These are phyloP conservation scores for Notocelia uddmanniana DNA, from an alignment of 2,888 invertebrate species.

Conservation along the genomic window DNA sequence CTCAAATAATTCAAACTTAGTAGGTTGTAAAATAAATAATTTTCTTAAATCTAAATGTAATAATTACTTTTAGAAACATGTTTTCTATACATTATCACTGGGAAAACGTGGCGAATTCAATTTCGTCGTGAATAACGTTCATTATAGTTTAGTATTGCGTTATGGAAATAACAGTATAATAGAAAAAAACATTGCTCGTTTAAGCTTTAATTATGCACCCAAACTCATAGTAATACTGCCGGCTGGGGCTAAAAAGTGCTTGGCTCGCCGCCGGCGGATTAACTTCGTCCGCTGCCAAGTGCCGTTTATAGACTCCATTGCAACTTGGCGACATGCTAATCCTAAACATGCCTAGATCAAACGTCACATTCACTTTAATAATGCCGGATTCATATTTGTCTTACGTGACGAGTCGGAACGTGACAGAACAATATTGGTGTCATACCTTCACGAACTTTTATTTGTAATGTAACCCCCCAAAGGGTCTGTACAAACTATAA, in stretches of 20 bases:
- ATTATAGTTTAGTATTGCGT: constrained; percentile 43
- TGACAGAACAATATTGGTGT: too few species aligned
- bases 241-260: constrained; percentile 49
- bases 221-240: constrained; percentile 77
- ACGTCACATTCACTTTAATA: neutral
- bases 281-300: constrained; percentile 56
- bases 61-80: constrained; percentile 15
- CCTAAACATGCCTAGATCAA: neutral
- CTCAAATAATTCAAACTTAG: constrained; percentile 47
- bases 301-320: constrained; percentile 35
- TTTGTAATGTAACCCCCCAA: too few species aligned
- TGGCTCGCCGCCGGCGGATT: constrained; percentile 45
- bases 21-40: constrained; percentile 65
- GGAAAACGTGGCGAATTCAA: constrained; percentile 12
- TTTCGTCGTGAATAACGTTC: neutral
- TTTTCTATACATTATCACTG: constrained; percentile 12
- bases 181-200: constrained; percentile 47
- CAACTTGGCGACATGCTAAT: constrained; percentile 18
- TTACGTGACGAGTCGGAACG: too few species aligned
- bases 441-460: too few species aligned
- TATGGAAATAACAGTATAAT: constrained; percentile 9
- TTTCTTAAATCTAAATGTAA: constrained; percentile 52
- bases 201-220: constrained; percentile 67
- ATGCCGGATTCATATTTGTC: too few species aligned
- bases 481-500: too few species aligned